Conservation (phyloP, 2,888 invertebrate species). For the Ypsolopha sequella region DNA sequence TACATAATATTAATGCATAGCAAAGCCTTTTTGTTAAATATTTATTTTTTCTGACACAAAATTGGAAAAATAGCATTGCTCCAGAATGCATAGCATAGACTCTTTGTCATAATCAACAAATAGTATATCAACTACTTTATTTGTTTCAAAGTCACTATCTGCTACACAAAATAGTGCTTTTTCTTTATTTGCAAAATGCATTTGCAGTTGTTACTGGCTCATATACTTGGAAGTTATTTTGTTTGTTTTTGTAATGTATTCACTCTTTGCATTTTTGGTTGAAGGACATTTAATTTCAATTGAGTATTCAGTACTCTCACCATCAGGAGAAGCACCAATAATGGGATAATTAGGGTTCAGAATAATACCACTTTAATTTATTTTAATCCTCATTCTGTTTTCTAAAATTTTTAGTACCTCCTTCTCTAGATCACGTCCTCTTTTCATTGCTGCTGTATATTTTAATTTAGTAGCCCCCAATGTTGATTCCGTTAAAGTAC, state of each 20-base stretch:
- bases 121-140: constrained; percentile 10
- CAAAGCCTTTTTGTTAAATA: not conserved
- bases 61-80: constrained; percentile 11
- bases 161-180: constrained; percentile 17
- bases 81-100: constrained; percentile 12
- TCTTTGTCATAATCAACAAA: constrained; percentile 9
- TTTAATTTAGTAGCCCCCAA: constrained; percentile 8
- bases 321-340: constrained; percentile 11
- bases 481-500: constrained; percentile 9
- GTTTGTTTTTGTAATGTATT: constrained; percentile 1
- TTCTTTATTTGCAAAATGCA: constrained; percentile 14
- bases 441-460: constrained; percentile 11
- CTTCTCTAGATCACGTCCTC: constrained; percentile 7
- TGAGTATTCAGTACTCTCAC: not conserved
- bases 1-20: not conserved
- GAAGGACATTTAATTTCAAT: constrained; percentile 9
- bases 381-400: constrained; percentile 2
- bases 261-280: constrained; percentile 1
- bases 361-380: constrained; percentile 1
- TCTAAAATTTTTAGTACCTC: not conserved
- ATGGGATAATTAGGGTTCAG: constrained; percentile 1
- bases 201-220: constrained; percentile 20
- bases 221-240: constrained; percentile 10
- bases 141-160: constrained; percentile 15
- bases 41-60: not conserved